Percentiles rank a stretch among this genome's conserved stretches.
These are phyloP conservation scores for Tragelaphus imberbis DNA, from an alignment of 2,113 vertebrate species.

Conservation along the genomic window DNA sequence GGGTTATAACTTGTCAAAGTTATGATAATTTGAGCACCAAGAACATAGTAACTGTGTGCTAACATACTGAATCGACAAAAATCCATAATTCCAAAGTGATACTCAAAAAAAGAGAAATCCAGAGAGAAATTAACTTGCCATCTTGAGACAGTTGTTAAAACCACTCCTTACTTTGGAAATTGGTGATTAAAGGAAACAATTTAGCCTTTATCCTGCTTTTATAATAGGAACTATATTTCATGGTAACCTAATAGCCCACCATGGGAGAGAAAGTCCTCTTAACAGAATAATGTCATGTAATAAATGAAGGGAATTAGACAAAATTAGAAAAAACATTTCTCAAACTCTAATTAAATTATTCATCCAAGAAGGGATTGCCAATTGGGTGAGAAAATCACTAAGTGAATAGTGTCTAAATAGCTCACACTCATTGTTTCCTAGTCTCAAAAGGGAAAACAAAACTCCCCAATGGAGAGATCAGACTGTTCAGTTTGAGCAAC, in stretches of 20 bases:
- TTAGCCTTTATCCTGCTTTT: neutral
- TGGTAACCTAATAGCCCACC: neutral
- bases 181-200: neutral
- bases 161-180: neutral
- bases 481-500: neutral
- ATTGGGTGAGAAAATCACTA: neutral
- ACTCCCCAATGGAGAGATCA: neutral
- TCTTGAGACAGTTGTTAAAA: neutral
- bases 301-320: neutral
- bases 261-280: neutral
- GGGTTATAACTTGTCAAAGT: neutral
- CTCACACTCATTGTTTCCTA: neutral
- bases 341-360: neutral
- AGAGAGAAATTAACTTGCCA: neutral
- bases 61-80: neutral
- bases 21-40: neutral
- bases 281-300: neutral
- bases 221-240: neutral
- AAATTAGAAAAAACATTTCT: neutral
- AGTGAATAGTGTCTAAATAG: neutral
- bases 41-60: neutral
- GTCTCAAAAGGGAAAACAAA: conserved; percentile 16
- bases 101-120: neutral
- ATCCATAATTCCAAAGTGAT: neutral
- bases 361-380: neutral